Evolutionary conservation across 2,888 invertebrate genomes (phyloP), one percentile per base, ranked within the genome.

Genomic region (Cylindroiulus punctatus): DNA sequence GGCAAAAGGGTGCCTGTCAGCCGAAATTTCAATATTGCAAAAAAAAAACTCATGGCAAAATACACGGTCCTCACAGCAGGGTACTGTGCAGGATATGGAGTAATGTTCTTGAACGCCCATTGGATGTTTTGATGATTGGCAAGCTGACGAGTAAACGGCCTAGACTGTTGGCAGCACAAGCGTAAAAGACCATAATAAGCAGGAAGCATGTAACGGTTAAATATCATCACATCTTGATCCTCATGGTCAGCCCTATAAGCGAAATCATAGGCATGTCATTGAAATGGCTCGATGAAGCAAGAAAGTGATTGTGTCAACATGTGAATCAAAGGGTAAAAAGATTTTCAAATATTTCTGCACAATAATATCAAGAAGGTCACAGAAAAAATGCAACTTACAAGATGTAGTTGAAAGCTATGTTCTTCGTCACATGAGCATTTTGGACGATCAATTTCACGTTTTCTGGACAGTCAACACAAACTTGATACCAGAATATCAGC

Each of bases 71-170:
- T 91, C 90, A 93, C 94, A 88, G 94, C 94, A 26, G 96, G 95
- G 92, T 98, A 98, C 89, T 98, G 95, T 32, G 96, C 96, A 8
- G 97, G 96, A 91, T 97, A 97, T n/a, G 97, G 97, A 47, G 97
- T 96, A 88, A 98, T 97, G 91, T 98, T 98, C 90, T 97, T 95
- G 91, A 98, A 98, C 40, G 98, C 98, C 98, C 98, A 98, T 90
- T 97, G 96, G 81, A 98, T 94, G 92, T 98, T 98, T 92, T 98
- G 97, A 92, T 98, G 98, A 88, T 95, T 95, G 0, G 97, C 96
- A 86, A 98, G 92, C 90, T 96, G 94, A 86, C 97, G 93, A 7
- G 97, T 96, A 91, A 98, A 97, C 36, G 94, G 92, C 83, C 95
- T 93, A 7, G 97, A 97, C 89, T 96, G 95, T 88, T 97, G 95